A percentile compares a stretch with the other conserved stretches of the same genome.
Evolutionary conservation across 2,888 invertebrate genomes (phyloP).

Genomic region (Eupithecia tripunctaria): DNA sequence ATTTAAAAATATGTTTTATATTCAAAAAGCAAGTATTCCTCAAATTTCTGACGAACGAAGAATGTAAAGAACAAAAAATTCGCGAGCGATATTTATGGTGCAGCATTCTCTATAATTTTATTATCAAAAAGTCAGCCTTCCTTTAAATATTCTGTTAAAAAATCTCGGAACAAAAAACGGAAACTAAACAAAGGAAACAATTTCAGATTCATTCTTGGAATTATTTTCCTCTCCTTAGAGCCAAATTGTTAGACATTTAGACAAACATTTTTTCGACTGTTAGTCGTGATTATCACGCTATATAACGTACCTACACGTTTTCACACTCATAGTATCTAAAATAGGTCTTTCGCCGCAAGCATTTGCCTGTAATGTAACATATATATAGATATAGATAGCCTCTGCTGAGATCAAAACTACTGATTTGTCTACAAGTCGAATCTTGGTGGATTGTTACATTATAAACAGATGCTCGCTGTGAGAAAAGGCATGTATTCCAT

Average conservation of each 20-base stretch:
- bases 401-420: not conserved
- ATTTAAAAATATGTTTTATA: not conserved
- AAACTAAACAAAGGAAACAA: conserved; percentile 49
- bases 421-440: not conserved
- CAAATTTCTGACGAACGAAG: not conserved
- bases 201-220: conserved; percentile 51
- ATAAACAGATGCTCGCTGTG: too few relatives aligned
- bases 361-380: not conserved
- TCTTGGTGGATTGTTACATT: too few relatives aligned
- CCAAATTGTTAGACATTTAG: conserved; percentile 48
- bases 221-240: conserved; percentile 44
- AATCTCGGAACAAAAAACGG: conserved; percentile 44
- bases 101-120: conserved; percentile 35
- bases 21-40: not conserved
- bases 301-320: not conserved
- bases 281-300: not conserved
- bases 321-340: not conserved
- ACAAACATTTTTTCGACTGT: not conserved
- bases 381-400: not conserved
- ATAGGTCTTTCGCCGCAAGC: not conserved
- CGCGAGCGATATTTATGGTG: conserved; percentile 23
- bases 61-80: conserved; percentile 12
- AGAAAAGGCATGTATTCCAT: too few relatives aligned
- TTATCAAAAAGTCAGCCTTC: conserved; percentile 41
- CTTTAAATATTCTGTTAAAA: conserved; percentile 44